A percentile compares a stretch with the other conserved stretches of the same genome.
These are phyloP conservation scores for Portunus trituberculatus DNA, from an alignment of 1,140 invertebrate species.

Conservation along the genomic window DNA sequence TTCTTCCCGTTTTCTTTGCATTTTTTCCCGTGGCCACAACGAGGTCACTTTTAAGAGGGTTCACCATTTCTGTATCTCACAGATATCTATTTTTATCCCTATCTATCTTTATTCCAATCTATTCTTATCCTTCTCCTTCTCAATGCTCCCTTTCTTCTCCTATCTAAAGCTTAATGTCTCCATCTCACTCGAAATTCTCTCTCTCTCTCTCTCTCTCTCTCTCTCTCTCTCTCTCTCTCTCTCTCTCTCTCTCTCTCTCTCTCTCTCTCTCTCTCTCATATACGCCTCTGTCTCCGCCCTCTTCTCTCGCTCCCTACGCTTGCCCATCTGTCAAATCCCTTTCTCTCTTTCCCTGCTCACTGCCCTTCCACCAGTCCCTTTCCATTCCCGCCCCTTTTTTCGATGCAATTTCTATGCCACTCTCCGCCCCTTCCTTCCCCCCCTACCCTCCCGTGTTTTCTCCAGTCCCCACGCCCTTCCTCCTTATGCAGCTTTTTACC, in stretches of 20 bases:
- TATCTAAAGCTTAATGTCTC: background rate
- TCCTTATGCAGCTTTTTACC: no score
- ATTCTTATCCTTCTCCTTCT: background rate
- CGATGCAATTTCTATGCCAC: no score
- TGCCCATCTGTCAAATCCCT: background rate
- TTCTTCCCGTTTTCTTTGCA: background rate
- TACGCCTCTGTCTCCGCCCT: background rate
- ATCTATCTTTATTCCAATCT: background rate
- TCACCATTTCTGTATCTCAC: background rate
- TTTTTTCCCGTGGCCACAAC: background rate
- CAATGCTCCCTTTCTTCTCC: background rate
- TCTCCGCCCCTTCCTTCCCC: no score
- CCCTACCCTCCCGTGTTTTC: no score
- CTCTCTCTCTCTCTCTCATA: no score
- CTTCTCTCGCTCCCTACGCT: background rate
- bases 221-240: no score
- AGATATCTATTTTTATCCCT: background rate
- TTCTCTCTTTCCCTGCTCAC: no score
- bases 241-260: no score
- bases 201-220: background rate
- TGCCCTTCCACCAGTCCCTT: no score
- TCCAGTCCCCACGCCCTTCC: no score
- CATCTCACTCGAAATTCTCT: background rate
- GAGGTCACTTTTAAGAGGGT: no score
- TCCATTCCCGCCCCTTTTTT: no score